Conservation (phyloP, 2,797 vertebrate genomes). For the Phoeniculus purpureus region DNA sequence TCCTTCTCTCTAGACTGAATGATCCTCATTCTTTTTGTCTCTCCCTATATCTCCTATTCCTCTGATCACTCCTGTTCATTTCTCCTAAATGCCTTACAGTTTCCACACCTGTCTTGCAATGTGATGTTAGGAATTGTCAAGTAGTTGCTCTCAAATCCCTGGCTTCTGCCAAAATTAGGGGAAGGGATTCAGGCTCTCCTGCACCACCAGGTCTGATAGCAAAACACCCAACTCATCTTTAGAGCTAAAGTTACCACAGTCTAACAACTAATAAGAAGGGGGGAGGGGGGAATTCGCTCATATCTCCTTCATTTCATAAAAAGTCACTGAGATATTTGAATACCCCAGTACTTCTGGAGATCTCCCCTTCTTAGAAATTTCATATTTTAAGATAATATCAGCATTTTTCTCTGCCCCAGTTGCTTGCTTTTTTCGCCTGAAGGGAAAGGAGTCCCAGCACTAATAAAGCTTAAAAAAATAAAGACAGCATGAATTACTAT, state of each 20-base stretch:
- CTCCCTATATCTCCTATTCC: neutral
- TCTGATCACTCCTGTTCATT: neutral
- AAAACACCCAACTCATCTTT: neutral
- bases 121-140: neutral
- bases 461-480: slow-evolving; percentile 9
- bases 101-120: neutral
- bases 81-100: neutral
- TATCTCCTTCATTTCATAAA: neutral
- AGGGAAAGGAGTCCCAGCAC: slow-evolving; percentile 31
- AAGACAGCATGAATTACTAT: slow-evolving; percentile 52
- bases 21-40: neutral
- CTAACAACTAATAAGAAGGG: neutral
- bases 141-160: neutral
- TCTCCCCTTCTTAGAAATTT: neutral
- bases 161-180: rapidly evolving
- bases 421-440: slow-evolving; percentile 6
- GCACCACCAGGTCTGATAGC: neutral
- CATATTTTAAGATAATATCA: neutral
- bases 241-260: neutral
- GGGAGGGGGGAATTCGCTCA: neutral
- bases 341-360: neutral
- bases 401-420: neutral
- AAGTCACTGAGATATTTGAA: neutral
- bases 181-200: neutral
- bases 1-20: neutral